A percentile compares a stretch with the other conserved stretches of the same genome.
Conservation (phyloP, 2,113 vertebrate genomes). For the Spilogale gracilis region DNA sequence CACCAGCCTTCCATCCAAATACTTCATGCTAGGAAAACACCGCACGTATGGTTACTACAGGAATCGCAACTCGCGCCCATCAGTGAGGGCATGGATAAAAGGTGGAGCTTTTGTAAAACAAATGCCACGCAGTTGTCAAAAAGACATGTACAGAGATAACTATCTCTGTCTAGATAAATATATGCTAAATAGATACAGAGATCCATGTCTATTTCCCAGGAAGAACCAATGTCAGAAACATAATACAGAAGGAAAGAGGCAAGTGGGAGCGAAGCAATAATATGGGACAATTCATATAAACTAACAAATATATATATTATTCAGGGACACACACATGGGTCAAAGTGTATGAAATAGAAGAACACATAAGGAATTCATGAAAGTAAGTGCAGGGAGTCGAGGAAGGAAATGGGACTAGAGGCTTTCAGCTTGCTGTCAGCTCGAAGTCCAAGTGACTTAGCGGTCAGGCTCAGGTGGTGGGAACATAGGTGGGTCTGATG, state of each 20-base stretch:
- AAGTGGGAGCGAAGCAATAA: neutral
- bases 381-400: too few species aligned
- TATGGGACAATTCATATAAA: neutral
- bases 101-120: neutral
- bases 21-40: too few species aligned
- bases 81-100: neutral
- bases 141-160: too few species aligned
- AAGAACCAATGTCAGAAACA: neutral
- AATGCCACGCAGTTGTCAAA: neutral
- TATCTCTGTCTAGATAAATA: neutral
- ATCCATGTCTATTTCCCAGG: neutral
- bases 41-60: accelerated
- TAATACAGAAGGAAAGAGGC: neutral
- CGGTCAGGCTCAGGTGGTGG: neutral
- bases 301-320: neutral
- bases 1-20: neutral
- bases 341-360: neutral
- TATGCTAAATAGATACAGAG: neutral
- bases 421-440: neutral
- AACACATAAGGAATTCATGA: neutral
- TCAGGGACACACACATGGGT: neutral
- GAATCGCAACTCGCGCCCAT: neutral
- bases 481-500: neutral
- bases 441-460: neutral
- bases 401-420: neutral